phyloP scores from a whole-genome alignment of 2,888 invertebrate species.

The Drosophila helvetica region DNA sequence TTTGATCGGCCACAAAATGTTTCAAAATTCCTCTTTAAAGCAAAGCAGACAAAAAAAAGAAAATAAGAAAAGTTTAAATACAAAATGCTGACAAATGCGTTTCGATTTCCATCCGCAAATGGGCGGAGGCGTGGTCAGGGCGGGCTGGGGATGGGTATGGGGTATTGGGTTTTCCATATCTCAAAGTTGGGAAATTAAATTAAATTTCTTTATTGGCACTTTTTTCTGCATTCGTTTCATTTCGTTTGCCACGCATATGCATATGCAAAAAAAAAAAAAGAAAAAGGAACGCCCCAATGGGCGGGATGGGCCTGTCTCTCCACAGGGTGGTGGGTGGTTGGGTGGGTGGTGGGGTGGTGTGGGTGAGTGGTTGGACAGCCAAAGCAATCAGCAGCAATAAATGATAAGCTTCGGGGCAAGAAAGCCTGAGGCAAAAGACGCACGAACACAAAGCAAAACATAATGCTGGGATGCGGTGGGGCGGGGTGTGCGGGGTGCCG shows the following conservation, averaged over 20 bases:
- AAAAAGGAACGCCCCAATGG: neutral
- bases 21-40: conserved; percentile 53
- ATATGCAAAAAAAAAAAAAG: conserved; percentile 51
- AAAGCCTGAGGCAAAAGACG: conserved; percentile 61
- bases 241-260: conserved; percentile 49
- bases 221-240: conserved; percentile 45
- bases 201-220: conserved; percentile 73
- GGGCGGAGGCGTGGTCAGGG: neutral
- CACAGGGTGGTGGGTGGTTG: neutral
- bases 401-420: conserved; percentile 69
- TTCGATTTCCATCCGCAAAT: conserved; percentile 52
- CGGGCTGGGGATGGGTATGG: neutral
- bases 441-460: conserved; percentile 50
- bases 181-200: conserved; percentile 70
- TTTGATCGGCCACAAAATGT: conserved; percentile 68
- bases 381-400: conserved; percentile 77
- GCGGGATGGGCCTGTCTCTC: conserved; percentile 4
- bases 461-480: neutral
- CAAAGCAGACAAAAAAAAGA: neutral
- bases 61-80: conserved; percentile 67
- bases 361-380: conserved; percentile 43
- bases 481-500: too few relatives aligned
- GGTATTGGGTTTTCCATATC: conserved; percentile 21
- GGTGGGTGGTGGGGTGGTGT: neutral
- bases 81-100: conserved; percentile 74